Evolutionary conservation across 2,888 invertebrate genomes (phyloP), one percentile per base, ranked within the genome.

Genomic region (Cryptophagus acutangulus): DNA sequence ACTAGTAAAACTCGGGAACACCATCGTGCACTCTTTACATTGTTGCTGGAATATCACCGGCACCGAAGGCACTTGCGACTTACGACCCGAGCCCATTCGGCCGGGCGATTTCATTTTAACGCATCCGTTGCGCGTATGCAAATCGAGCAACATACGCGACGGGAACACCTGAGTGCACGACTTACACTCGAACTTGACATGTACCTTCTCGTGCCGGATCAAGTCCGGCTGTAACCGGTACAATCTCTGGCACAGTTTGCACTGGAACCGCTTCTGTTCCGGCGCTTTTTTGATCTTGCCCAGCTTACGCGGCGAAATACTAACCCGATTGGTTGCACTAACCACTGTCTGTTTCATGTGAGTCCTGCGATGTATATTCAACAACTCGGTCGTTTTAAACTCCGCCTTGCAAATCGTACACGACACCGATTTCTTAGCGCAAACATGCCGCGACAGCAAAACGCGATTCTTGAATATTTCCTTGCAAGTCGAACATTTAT

Each of bases 71-170:
- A n/a, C n/a, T n/a, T n/a, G n/a, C n/a, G n/a, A n/a, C n/a, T n/a
- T n/a, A n/a, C n/a, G n/a, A n/a, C n/a, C n/a, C n/a, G n/a, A n/a
- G n/a, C n/a, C n/a, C n/a, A n/a, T n/a, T n/a, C n/a, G n/a, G n/a
- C n/a, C n/a, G n/a, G n/a, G n/a, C n/a, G n/a, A n/a, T n/a, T n/a
- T n/a, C n/a, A n/a, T n/a, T 48, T 69, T 68, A 2, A 68, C 62
- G 40, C 69, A 69, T 29, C 52, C 61, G 15, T 51, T 54, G 6
- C 62, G 51, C 2, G 64, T 40, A 40, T 69, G 69, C 14, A 57
- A 51, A 34, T 67, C 65, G 1, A 68, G 46, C 10, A 64, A 42
- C 8, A 67, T 37, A 43, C 60, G 62, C 2, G 66, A 66, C 3
- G 52, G 16, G 43, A 69, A 69, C 1, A 45, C 41, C 4, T 43